Evolutionary conservation across 1,140 invertebrate genomes (phyloP), one percentile per base, ranked within the genome.

Genomic region (Polyergus mexicanus): DNA sequence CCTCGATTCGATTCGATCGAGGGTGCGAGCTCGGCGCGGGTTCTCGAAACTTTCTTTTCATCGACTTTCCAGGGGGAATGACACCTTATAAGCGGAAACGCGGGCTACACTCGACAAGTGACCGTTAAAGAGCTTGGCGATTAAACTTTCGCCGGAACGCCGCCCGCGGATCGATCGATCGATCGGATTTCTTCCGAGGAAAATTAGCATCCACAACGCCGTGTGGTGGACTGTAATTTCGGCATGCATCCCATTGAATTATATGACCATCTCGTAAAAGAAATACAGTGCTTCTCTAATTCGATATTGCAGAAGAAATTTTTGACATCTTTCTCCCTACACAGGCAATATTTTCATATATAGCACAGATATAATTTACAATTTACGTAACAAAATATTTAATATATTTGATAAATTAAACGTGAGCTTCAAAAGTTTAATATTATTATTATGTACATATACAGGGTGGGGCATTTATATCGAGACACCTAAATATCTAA

Each of bases 41-140:
- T 88, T 89, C 87, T 83, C 8, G 66, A 54, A 89, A 89, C 77
- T 68, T 44, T 86, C 88, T 89, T 84, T 89, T 86, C 84, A 68
- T 60, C 58, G 54, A 19, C 54, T 89, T 86, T 89, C 60, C 77
- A 6, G 75, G 35, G 77, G 72, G 63, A 89, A 76, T 58, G 44
- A 77, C 8, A 72, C 72, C 77, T 74, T 78, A 51, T 51, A 90
- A 85, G 66, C 28, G 74, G 81, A 85, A 88, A 85, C 54, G 56
- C 58, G 56, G 76, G 75, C 88, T 85, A 74, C 65, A 35, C 58
- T 83, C 41, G 72, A 85, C 47, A 51, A 56, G 25, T 47, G 84
- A 78, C 76, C 72, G 76, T 85, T 86, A 71, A 85, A 74, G 86
- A 83, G 83, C 54, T 75, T 58, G 51, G 51, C 68, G 72, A 86